A percentile compares a stretch with the other conserved stretches of the same genome.
These are phyloP conservation scores for Catocala fraxini DNA, from an alignment of 2,888 invertebrate genomes.

Conservation along the genomic window DNA sequence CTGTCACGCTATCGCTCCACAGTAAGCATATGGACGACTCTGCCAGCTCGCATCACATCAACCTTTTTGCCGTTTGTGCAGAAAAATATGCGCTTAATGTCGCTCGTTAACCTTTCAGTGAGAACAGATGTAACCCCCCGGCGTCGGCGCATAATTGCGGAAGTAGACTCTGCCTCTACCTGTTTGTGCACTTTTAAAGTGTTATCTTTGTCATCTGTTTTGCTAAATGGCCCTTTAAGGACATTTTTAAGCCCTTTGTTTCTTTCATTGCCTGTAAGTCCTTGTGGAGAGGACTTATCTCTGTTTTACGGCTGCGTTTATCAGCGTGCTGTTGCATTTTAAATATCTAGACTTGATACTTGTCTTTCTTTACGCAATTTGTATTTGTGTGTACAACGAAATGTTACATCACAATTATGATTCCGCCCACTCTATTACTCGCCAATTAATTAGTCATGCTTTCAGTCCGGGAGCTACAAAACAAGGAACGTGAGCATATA, in stretches of 20 bases:
- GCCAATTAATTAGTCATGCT: conserved; percentile 54
- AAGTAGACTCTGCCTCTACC: conserved; percentile 57
- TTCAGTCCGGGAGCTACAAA: conserved; percentile 42
- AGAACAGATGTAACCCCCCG: conserved; percentile 68
- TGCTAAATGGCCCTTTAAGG: conserved; percentile 53
- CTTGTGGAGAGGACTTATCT: conserved; percentile 25
- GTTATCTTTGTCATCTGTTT: conserved; percentile 58
- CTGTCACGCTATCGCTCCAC: neutral
- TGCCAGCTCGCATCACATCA: conserved; percentile 60
- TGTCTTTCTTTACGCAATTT: neutral
- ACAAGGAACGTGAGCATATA: conserved; percentile 47
- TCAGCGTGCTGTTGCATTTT: conserved; percentile 2
- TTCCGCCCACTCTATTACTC: no score
- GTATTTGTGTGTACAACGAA: conserved; percentile 1
- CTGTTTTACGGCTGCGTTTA: conserved; percentile 15
- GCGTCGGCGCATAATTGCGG: conserved; percentile 74
- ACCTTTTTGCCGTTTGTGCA: conserved; percentile 62
- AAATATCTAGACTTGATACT: neutral
- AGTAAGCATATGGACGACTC: conserved; percentile 48
- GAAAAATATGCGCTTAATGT: conserved; percentile 64
- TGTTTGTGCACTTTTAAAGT: conserved; percentile 47
- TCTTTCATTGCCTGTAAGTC: conserved; percentile 43
- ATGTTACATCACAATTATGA: no score
- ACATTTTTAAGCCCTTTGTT: conserved; percentile 49
- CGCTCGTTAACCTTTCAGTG: conserved; percentile 78